Conservation (phyloP, 64 coral and sea anemone species). For the Montipora capricornis region DNA sequence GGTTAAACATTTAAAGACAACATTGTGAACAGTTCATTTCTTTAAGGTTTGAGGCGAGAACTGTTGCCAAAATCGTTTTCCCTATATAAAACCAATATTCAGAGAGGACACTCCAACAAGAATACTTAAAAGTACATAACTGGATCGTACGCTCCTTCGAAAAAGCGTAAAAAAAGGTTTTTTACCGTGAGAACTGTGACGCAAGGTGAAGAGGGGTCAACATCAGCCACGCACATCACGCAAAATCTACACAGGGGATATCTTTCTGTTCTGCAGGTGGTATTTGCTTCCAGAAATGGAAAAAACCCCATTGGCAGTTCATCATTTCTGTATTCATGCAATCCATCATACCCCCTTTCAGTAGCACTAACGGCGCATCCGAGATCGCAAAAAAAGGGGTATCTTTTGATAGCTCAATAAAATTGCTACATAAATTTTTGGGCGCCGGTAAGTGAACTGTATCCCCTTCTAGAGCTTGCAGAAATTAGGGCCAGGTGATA, state of each 20-base stretch:
- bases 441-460: background rate
- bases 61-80: background rate
- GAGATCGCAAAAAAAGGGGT: background rate
- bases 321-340: background rate
- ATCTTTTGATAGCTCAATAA: background rate
- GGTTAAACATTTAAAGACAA: background rate
- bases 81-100: background rate
- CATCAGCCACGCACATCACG: background rate
- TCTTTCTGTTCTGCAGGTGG: background rate
- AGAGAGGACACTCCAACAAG: background rate
- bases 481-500: background rate
- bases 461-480: background rate
- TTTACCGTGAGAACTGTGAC: background rate
- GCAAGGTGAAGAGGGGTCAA: background rate
- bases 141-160: background rate
- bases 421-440: background rate
- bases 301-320: background rate
- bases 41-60: background rate
- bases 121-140: background rate
- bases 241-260: background rate
- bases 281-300: background rate
- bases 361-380: background rate
- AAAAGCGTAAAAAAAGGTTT: background rate
- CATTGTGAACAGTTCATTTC: background rate
- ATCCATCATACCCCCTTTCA: background rate